These are phyloP conservation scores for Coranthus polyacanthus DNA, from an alignment of 2,797 vertebrate genomes.

Conservation along the genomic window DNA sequence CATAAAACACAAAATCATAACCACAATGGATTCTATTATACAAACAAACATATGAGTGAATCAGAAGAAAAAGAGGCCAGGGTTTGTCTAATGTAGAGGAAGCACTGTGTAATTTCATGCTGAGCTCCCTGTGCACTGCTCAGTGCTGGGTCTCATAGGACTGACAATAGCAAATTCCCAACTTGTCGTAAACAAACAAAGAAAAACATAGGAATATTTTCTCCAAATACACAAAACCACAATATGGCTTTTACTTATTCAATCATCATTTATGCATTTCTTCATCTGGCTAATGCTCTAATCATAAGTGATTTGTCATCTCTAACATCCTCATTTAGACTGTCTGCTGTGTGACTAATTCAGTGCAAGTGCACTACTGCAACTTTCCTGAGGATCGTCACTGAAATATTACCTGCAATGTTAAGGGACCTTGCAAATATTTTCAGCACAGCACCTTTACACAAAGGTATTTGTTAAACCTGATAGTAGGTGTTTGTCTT, in stretches of 20 bases:
- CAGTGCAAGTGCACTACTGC: slow-evolving; percentile 36
- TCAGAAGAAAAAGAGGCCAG: slow-evolving; percentile 37
- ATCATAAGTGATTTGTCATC: slow-evolving; percentile 81
- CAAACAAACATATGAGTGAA: slow-evolving; percentile 61
- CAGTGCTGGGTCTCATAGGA: slow-evolving; percentile 59
- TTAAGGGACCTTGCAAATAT: slow-evolving; percentile 63
- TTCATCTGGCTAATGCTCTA: slow-evolving; percentile 80
- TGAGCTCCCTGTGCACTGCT: slow-evolving; percentile 50
- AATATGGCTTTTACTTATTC: slow-evolving; percentile 63
- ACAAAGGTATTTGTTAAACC: slow-evolving; percentile 73
- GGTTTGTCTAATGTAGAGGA: slow-evolving; percentile 52
- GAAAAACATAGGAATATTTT: slow-evolving; percentile 68
- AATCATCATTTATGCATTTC: slow-evolving; percentile 80
- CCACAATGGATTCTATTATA: slow-evolving; percentile 41
- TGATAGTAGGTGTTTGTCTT: slow-evolving; percentile 58
- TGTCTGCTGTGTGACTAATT: slow-evolving; percentile 74
- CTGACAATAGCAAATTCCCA: slow-evolving; percentile 49
- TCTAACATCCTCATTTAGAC: slow-evolving; percentile 71
- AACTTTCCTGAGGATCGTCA: slow-evolving; percentile 57
- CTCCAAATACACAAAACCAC: slow-evolving; percentile 61
- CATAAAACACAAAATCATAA: slow-evolving; percentile 28
- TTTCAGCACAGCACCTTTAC: slow-evolving; percentile 63
- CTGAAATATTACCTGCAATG: slow-evolving; percentile 68
- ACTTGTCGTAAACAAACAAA: slow-evolving; percentile 74
- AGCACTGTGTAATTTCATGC: slow-evolving; percentile 46